Base-by-base conservation (phyloP, 2,888 invertebrate species). In the Lasioglossum oenotherae region DNA sequence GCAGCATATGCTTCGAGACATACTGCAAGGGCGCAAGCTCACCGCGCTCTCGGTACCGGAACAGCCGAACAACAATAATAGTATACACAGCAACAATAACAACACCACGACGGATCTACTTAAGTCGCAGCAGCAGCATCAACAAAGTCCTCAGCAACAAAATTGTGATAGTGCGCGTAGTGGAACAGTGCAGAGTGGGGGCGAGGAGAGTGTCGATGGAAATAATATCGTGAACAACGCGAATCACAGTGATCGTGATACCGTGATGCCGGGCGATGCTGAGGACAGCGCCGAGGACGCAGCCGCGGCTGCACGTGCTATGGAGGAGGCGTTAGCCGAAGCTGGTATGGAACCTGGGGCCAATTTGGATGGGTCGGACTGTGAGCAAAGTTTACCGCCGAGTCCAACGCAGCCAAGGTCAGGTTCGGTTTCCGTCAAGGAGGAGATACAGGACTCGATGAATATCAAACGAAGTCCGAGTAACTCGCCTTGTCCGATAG, bases 1-100 rank as follows among this genome's bases (percentile, higher is more conserved):
- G 87, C 98, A 98, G 95, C 98, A 98, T 95, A 98, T 98, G 97
- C 96, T 99, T 92, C 97, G 98, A 85, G 98, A 98, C 95, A 98
- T 99, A 93, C 96, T 99, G 85, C 98, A 98, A 95, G 98, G 97
- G 91, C 97, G 98, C 93, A 98, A 98, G 95, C 98, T 98, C 95
- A 97, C 98, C 89, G 96, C 98, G 93, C 96, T 98, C 92, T 96
- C 97, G 89, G 96, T 98, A 75, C 97, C 97, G 92, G 97, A 97
- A 93, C 97, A 97, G 93, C 95, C 97, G 90, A 96, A 97, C 92
- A 95, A 94, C 85, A 95, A 95, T 88, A 95, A 95, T 89, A 95
- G 93, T 88, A 95, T 92, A 91, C 95, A 95, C 87, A 95, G 94
- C 90, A 95, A 96, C 92, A 96, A 96, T 89, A 96, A 96, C 92